Percentiles rank a stretch among this genome's conserved stretches.
phyloP scores from a whole-genome alignment of 2,888 invertebrate species.

The Malachius bipustulatus region DNA sequence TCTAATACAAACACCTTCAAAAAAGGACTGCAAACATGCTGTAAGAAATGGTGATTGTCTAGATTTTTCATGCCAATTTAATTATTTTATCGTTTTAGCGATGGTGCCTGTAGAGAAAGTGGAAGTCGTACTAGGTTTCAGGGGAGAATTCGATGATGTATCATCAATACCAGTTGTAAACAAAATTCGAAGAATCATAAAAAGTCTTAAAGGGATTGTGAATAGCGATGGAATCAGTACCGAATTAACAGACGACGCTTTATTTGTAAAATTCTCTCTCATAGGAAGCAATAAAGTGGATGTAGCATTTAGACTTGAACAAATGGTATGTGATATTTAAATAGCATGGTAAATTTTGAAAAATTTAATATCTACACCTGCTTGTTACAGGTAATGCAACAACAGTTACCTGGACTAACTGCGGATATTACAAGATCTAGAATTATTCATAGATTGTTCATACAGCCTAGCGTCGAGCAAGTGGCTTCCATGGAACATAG shows the following conservation, averaged over 20 bases:
- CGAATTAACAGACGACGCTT: conserved; percentile 41
- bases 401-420: conserved; percentile 40
- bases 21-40: conserved; percentile 45
- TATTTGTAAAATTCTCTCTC: conserved; percentile 49
- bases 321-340: conserved; percentile 48
- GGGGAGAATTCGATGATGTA: conserved; percentile 45
- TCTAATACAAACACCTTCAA: conserved; percentile 48
- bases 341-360: not conserved
- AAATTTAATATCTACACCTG: too few species aligned
- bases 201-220: conserved; percentile 36
- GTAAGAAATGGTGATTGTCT: conserved; percentile 36
- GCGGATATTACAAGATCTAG: conserved; percentile 54
- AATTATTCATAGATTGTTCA: conserved; percentile 44
- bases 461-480: conserved; percentile 31
- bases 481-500: conserved; percentile 49
- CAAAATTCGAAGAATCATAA: conserved; percentile 38
- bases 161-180: conserved; percentile 40
- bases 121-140: conserved; percentile 60
- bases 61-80: not conserved
- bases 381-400: conserved; percentile 40
- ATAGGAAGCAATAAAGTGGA: conserved; percentile 65
- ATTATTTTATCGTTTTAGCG: conserved; percentile 37
- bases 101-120: conserved; percentile 63
- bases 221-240: conserved; percentile 41
- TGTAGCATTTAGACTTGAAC: conserved; percentile 66